phyloP scores from a whole-genome alignment of 1,140 invertebrate genomes.

The Formica exsecta region DNA sequence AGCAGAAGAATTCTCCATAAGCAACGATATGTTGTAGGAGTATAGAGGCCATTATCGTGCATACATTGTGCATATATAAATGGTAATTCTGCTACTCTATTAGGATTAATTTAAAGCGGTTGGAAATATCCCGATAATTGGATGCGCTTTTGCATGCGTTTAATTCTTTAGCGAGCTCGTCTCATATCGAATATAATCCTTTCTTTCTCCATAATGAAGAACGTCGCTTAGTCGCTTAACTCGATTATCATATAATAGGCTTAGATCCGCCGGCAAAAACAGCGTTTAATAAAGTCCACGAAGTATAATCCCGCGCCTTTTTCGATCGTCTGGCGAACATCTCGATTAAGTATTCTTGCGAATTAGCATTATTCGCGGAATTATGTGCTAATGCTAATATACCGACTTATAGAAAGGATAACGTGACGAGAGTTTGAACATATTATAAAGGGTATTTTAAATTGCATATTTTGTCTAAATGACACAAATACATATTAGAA shows the following conservation, averaged over 20 bases:
- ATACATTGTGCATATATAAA: constrained; percentile 14
- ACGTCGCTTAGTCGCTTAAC: constrained; percentile 42
- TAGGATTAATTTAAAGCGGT: constrained; percentile 42
- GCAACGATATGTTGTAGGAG: not conserved
- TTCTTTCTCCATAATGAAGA: constrained; percentile 52
- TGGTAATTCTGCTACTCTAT: constrained; percentile 17
- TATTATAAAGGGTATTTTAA: not conserved
- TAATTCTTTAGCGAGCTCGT: constrained; percentile 49
- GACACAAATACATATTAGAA: not conserved
- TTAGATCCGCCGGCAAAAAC: constrained; percentile 49
- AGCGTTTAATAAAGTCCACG: constrained; percentile 55
- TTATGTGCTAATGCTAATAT: constrained; percentile 68
- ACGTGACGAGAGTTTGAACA: not conserved
- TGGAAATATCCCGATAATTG: constrained; percentile 57
- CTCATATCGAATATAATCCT: constrained; percentile 51
- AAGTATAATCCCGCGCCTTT: constrained; percentile 32
- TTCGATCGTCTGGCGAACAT: constrained; percentile 62
- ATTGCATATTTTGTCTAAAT: not conserved
- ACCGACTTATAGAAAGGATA: not conserved
- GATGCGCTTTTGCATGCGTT: constrained; percentile 31
- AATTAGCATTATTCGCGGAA: constrained; percentile 75
- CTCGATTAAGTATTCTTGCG: constrained; percentile 62
- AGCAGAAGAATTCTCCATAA: not conserved
- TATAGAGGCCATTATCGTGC: not conserved
- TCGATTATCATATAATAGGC: constrained; percentile 64